A percentile compares a stretch with the other conserved stretches of the same genome.
Evolutionary conservation across 2,888 invertebrate genomes (phyloP).

Genomic region (Meghimatium bilineatum): DNA sequence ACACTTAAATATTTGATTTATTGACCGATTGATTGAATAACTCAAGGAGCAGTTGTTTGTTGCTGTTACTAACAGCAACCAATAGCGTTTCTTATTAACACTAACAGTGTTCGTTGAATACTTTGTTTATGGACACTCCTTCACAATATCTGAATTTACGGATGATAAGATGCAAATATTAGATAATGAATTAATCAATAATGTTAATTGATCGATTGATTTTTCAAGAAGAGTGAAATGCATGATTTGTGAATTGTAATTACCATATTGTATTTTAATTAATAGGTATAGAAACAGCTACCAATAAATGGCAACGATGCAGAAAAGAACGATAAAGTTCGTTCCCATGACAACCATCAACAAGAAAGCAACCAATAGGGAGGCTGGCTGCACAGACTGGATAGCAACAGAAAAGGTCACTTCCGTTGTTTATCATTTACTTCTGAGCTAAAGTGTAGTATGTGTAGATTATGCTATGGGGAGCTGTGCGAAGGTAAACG

Average conservation of each 20-base stretch:
- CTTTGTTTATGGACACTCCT: no score
- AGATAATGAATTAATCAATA: background rate
- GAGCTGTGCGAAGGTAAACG: no score
- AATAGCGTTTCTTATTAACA: no score
- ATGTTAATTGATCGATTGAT: background rate
- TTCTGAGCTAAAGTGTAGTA: no score
- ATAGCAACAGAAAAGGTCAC: constrained; percentile 43
- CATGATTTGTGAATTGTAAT: background rate
- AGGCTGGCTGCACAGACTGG: constrained; percentile 30
- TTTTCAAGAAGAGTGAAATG: background rate
- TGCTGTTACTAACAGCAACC: no score
- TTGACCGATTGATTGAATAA: no score
- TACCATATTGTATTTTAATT: background rate
- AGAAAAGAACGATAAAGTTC: background rate
- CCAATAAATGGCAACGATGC: background rate
- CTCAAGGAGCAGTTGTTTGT: no score
- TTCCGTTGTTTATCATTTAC: constrained; percentile 8
- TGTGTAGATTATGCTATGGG: no score
- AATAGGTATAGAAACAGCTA: background rate
- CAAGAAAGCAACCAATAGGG: background rate
- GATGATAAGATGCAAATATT: background rate
- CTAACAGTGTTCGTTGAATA: no score
- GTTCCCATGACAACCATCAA: constrained; percentile 36
- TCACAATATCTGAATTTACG: background rate
- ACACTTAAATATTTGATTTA: no score